Evolutionary conservation across 2,888 invertebrate species (phyloP).

Genomic region (Aporophyla lueneburgensis): DNA sequence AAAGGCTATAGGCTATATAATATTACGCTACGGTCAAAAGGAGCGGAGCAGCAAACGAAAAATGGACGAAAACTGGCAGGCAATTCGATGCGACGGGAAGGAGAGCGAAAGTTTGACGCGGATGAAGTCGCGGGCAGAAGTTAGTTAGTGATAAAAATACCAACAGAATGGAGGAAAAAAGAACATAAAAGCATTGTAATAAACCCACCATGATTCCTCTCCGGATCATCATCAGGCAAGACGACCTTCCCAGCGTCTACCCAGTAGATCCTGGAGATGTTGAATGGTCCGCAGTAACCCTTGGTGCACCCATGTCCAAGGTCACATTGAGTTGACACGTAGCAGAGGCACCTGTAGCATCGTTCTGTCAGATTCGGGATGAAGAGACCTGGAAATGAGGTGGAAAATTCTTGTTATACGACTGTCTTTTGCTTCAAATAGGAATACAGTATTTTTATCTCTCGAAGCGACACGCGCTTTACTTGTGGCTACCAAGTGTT

Average conservation of each 20-base stretch:
- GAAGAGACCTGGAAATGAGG: conserved; percentile 77
- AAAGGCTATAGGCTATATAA: too few relatives aligned
- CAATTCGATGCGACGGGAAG: too few relatives aligned
- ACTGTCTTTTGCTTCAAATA: not conserved
- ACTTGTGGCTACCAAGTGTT: not conserved
- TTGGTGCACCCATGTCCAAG: conserved; percentile 85
- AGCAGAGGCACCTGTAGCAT: conserved; percentile 91
- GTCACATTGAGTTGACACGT: conserved; percentile 90
- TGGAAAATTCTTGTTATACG: not conserved
- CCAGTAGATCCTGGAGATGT: conserved; percentile 92
- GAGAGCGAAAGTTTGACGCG: too few relatives aligned
- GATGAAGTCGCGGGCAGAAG: too few relatives aligned
- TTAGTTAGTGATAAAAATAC: too few relatives aligned
- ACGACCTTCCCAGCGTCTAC: conserved; percentile 90
- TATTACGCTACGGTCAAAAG: too few relatives aligned
- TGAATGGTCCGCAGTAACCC: conserved; percentile 91
- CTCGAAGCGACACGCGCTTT: not conserved
- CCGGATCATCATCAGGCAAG: conserved; percentile 90
- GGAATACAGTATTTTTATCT: not conserved
- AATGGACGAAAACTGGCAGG: too few relatives aligned
- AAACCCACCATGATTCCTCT: conserved; percentile 84
- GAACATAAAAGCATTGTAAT: not conserved
- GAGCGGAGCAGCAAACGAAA: too few relatives aligned
- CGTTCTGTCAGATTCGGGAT: conserved; percentile 87
- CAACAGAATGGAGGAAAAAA: not conserved